Conservation (phyloP, 2,113 vertebrate species). For the Laterallus jamaicensis region DNA sequence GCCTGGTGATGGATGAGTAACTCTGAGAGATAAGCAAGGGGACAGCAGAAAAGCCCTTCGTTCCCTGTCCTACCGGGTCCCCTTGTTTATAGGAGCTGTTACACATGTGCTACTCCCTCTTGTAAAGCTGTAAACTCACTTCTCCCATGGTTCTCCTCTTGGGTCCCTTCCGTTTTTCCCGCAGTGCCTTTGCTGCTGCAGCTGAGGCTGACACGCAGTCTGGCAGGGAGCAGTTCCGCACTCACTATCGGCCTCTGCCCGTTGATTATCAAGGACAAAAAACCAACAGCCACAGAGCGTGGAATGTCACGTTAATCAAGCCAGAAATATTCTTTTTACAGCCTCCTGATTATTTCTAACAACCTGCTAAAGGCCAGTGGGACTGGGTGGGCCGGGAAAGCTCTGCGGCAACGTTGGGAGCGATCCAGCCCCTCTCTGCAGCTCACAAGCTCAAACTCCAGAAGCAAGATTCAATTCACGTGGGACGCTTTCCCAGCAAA, state of each 20-base stretch:
- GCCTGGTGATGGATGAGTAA: background rate
- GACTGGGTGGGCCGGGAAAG: background rate
- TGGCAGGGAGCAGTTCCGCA: background rate
- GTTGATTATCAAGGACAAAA: background rate
- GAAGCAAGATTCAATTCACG: background rate
- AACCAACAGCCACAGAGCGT: background rate
- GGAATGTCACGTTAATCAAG: slow-evolving; percentile 26
- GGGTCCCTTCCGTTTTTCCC: background rate
- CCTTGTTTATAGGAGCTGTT: background rate
- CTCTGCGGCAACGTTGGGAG: background rate
- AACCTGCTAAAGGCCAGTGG: slow-evolving; percentile 31
- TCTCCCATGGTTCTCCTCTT: background rate
- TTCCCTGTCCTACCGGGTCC: background rate
- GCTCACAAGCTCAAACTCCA: background rate
- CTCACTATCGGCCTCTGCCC: background rate
- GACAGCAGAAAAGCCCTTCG: background rate
- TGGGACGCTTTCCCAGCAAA: background rate
- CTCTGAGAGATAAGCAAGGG: background rate
- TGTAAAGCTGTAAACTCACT: background rate
- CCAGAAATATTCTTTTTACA: slow-evolving; percentile 46
- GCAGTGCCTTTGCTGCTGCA: background rate
- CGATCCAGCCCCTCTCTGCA: background rate
- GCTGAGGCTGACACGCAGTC: background rate
- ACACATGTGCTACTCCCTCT: background rate
- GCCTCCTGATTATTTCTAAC: slow-evolving; percentile 34